phyloP scores from a whole-genome alignment of 1,140 invertebrate genomes.

The Brachionus calyciflorus region DNA sequence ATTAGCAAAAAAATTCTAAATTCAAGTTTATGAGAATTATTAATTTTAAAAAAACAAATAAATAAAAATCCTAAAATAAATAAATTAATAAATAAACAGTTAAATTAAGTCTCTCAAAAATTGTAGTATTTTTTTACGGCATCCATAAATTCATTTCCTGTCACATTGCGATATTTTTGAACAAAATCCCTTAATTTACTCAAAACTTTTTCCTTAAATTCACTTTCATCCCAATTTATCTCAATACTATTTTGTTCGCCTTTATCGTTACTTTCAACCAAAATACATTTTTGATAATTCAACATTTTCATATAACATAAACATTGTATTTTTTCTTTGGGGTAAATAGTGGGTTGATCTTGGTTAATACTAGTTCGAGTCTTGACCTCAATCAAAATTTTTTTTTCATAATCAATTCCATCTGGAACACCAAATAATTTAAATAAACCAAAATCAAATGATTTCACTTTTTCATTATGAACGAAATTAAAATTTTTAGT shows the following conservation, averaged over 20 bases:
- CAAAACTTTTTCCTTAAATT: background rate
- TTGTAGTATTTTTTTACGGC: background rate
- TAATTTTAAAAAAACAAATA: too few relatives aligned
- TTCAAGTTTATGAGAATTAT: too few relatives aligned
- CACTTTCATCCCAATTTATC: background rate
- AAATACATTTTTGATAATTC: background rate
- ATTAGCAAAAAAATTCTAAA: too few relatives aligned
- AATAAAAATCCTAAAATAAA: too few relatives aligned
- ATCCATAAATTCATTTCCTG: background rate
- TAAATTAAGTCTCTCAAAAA: background rate
- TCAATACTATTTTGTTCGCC: background rate
- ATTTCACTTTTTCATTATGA: background rate
- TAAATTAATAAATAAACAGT: too few relatives aligned
- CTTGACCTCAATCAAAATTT: background rate
- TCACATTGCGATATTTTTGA: background rate
- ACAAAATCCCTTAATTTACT: background rate
- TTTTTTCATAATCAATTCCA: background rate
- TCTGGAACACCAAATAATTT: background rate
- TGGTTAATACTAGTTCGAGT: background rate
- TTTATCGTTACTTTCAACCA: background rate
- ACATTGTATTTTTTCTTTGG: background rate
- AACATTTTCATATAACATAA: background rate
- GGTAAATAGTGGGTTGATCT: background rate
- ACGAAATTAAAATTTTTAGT: background rate
- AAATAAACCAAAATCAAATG: background rate